These are phyloP conservation scores for Mycalesis mineus DNA, from an alignment of 2,888 invertebrate genomes.

Conservation along the genomic window DNA sequence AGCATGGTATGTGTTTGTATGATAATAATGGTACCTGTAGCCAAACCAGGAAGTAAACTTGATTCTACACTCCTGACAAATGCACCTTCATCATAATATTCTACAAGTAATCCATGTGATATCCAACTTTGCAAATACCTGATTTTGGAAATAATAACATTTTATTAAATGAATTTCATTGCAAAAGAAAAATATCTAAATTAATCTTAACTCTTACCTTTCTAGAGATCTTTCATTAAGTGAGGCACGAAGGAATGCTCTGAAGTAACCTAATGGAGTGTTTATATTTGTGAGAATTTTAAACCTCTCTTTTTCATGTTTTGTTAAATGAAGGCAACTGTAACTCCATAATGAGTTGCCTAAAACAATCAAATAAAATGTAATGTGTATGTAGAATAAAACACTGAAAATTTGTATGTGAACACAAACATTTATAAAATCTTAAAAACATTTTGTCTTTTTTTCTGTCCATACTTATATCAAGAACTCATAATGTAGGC, in stretches of 20 bases:
- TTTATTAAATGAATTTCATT: not conserved
- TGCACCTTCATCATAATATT: conserved; percentile 92
- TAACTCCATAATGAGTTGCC: conserved; percentile 87
- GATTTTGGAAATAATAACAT: not conserved
- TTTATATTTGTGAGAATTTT: conserved; percentile 76
- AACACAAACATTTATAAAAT: too few species aligned
- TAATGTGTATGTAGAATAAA: not conserved
- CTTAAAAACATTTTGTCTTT: too few species aligned
- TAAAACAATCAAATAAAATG: conserved; percentile 27
- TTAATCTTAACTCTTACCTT: conserved; percentile 51
- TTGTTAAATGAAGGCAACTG: conserved; percentile 86
- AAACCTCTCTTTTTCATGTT: conserved; percentile 93
- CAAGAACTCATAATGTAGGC: too few species aligned
- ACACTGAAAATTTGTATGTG: not conserved
- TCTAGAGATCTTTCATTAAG: conserved; percentile 95
- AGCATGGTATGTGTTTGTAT: conserved; percentile 1
- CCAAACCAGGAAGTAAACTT: conserved; percentile 88
- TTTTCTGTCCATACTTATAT: too few species aligned
- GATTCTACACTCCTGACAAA: conserved; percentile 89
- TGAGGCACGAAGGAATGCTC: conserved; percentile 92
- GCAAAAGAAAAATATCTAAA: not conserved
- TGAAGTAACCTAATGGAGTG: conserved; percentile 84
- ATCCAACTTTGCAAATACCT: conserved; percentile 87
- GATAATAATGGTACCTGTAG: conserved; percentile 81
- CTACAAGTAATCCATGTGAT: conserved; percentile 80